Conservation (phyloP, 2,113 vertebrate species). For the Pteropus alecto region DNA sequence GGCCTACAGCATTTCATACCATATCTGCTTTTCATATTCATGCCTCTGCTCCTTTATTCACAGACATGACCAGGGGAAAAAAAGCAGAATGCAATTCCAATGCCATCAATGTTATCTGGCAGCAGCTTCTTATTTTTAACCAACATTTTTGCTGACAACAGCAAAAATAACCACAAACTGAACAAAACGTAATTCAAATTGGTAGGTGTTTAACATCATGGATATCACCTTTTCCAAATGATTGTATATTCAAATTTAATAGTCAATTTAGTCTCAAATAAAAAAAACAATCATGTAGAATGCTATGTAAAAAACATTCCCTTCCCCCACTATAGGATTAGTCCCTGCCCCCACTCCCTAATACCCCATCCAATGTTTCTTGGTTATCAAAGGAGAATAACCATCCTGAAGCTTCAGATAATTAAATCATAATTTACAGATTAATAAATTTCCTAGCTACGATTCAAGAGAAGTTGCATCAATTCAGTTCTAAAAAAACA, state of each 20-base stretch:
- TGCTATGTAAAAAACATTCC: background rate
- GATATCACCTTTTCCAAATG: background rate
- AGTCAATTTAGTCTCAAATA: conserved; percentile 4
- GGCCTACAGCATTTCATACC: background rate
- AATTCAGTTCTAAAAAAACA: conserved; percentile 57
- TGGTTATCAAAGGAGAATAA: conserved; percentile 48
- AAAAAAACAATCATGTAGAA: background rate
- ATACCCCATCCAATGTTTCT: conserved; percentile 32
- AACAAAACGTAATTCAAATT: conserved; percentile 56
- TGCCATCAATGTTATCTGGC: conserved; percentile 31
- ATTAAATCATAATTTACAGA: conserved; percentile 66
- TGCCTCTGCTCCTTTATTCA: background rate
- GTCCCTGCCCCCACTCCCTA: background rate
- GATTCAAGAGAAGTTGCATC: background rate
- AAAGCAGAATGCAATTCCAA: conserved; percentile 1
- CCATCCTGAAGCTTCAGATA: conserved; percentile 56
- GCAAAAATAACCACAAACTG: conserved; percentile 59
- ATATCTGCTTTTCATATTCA: conserved; percentile 16
- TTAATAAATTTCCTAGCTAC: conserved; percentile 49
- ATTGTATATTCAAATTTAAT: background rate
- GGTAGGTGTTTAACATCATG: background rate
- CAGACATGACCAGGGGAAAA: background rate
- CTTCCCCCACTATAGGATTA: conserved; percentile 42
- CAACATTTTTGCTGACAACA: conserved; percentile 52
- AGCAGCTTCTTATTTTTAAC: conserved; percentile 42